These are phyloP conservation scores for Triops longicaudatus DNA, from an alignment of 1,140 invertebrate genomes.

Conservation along the genomic window DNA sequence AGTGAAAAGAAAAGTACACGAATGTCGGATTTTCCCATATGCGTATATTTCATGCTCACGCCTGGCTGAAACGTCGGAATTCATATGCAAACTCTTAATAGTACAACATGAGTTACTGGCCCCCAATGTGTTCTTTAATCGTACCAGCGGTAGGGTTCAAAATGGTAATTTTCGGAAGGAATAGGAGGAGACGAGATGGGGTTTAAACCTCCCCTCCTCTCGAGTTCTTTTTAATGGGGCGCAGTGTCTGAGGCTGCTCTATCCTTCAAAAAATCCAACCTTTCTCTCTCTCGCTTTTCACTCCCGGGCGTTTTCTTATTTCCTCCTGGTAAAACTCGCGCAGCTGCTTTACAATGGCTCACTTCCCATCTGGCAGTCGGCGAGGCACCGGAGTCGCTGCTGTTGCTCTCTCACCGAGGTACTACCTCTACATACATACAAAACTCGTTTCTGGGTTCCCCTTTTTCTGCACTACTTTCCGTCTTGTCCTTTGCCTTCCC, in stretches of 20 bases:
- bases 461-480: background rate
- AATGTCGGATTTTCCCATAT: too few species aligned
- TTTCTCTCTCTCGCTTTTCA: background rate
- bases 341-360: conserved; percentile 14
- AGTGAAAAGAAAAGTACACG: too few species aligned
- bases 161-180: background rate
- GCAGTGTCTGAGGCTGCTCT: background rate
- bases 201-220: background rate
- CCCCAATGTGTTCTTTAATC: background rate
- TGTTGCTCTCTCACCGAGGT: background rate
- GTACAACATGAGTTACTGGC: background rate
- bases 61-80: background rate
- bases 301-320: background rate
- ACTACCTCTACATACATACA: background rate
- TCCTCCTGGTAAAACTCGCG: background rate
- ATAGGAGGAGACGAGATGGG: too few species aligned
- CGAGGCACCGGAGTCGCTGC: background rate
- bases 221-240: background rate
- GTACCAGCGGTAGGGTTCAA: background rate
- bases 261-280: background rate
- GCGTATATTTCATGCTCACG: background rate
- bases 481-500: background rate
- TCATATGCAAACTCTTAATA: background rate
- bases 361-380: conserved; percentile 5
- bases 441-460: background rate